A percentile compares a stretch with the other conserved stretches of the same genome.
phyloP scores from a whole-genome alignment of 2,113 vertebrate genomes.

The Sclerurus mexicanus region DNA sequence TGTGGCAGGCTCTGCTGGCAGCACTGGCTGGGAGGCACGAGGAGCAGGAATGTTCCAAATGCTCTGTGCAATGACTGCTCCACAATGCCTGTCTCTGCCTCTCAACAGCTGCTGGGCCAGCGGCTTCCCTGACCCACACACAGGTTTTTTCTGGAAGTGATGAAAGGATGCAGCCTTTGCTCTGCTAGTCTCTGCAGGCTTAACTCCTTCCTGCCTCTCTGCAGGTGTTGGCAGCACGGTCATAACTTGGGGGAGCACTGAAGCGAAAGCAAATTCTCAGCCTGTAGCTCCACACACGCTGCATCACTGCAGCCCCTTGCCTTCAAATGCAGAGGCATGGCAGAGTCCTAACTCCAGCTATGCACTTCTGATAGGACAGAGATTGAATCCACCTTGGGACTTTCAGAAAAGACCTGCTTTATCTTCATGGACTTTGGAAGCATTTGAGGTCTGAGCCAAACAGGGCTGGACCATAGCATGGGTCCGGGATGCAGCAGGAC shows the following conservation, averaged over 20 bases:
- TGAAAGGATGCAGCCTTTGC: background rate
- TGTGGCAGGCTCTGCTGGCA: background rate
- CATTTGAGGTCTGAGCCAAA: background rate
- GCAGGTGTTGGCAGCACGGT: background rate
- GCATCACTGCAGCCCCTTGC: background rate
- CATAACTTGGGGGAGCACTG: fast-evolving
- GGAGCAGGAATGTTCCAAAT: background rate
- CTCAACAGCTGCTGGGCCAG: fast-evolving
- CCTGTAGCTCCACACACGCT: background rate
- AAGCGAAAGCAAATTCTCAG: too few species aligned
- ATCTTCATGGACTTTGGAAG: background rate
- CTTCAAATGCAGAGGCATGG: background rate
- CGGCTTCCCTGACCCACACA: background rate
- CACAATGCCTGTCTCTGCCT: background rate
- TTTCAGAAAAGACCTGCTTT: background rate
- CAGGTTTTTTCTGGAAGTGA: background rate
- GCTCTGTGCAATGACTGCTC: background rate
- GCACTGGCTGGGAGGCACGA: background rate
- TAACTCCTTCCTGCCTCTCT: background rate
- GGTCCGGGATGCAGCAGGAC: background rate
- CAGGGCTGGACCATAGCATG: fast-evolving
- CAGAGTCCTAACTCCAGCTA: background rate
- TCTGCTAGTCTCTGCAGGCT: background rate
- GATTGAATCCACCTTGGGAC: background rate
- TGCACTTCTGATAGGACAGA: background rate